Base-by-base conservation (phyloP, 2,797 vertebrate species). In the Adelosebastes latens region DNA sequence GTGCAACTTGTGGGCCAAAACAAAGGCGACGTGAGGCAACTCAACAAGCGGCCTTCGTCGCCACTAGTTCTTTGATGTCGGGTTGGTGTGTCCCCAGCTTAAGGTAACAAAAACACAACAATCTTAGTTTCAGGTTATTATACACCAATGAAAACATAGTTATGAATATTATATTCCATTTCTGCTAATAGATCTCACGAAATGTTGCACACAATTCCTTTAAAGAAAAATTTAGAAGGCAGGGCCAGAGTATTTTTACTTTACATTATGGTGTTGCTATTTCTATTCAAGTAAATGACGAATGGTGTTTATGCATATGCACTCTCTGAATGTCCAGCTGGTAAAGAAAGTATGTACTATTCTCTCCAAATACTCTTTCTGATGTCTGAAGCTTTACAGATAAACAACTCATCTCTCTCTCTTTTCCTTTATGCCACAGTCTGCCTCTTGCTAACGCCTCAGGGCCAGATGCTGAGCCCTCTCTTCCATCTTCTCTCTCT, bases 391-490 rank as follows among this genome's bases (percentile, higher is more conserved):
- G 79, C 79, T 64, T 81, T 3, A 5, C 73, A 81, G 81, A 85
- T 84, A 87, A 87, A 90, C 81, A 75, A 76, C 53, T 74, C 59
- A 67, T 66, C 36, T 71, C 55, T 58, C 58, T 72, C 42, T 62
- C 34, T 31, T 46, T 76, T 63, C 24, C 53, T 75, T 61, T 79
- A 74, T 84, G 67, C 83, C 18, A 49, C 53, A 72, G 62, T 73
- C 87, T 86, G 75, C 79, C 83, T 81, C 85, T 69, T 66, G 65
- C 77, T 56, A 65, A 55, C 0, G 81, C 87, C 84, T 88, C 58
- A 22, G 83, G 86, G 72, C 80, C 78, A 82, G 79, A 86, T 79
- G 80, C 83, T 80, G 77, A 88, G 84, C 79, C 70, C 65, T 79
- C 58, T 65, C 66, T 80, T 80, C 79, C 69, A 74, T 76, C 49